Evolutionary conservation across 2,797 vertebrate genomes (phyloP), one percentile per base, ranked within the genome.

Genomic region (Hydrocynus forskahlii): DNA sequence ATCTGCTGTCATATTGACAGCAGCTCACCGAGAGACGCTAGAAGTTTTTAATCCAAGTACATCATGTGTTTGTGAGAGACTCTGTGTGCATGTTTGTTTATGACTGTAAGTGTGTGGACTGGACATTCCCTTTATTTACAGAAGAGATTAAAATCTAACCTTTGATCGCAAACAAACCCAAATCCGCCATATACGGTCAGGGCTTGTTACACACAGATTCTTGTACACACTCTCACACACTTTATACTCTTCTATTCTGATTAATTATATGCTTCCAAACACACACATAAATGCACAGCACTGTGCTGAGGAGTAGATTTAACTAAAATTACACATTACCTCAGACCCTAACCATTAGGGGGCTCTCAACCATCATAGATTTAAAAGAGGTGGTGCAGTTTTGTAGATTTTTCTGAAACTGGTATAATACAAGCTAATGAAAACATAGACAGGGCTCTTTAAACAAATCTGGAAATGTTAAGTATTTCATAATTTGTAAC

Each of bases 151-250:
- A 45, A 75, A 25, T 81, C 59, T 74, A 74, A 86, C 62, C 82
- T 86, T 82, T 84, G 82, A 82, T 84, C 82, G 45, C 80, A 84
- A 81, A 81, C 78, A 86, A 69, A 60, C 68, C 54, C 12, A 25
- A 25, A 14, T 23, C 16, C 13, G 17, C 14, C 40, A 21, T 21
- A 60, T 52, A 62, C 43, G 62, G 40, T 1, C 29, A 4, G 7
- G 43, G 79, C 50, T 75, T 79, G 54, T 29, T 67, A 69, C 63
- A 66, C 12, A 35, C 62, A 63, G 35, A n/a, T 45, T 50, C 29
- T 52, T 60, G 67, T 68, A 69, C 21, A 43, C 25, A 43, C 7
- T 38, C 48, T 73, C 57, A 43, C 23, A 66, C 78, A 9, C 43
- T 48, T 17, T 35, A 35, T n/a, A 59, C n/a, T 57, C 63, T 68